Conservation (phyloP, 2,797 vertebrate species). For the Neomorphus geoffroyi region DNA sequence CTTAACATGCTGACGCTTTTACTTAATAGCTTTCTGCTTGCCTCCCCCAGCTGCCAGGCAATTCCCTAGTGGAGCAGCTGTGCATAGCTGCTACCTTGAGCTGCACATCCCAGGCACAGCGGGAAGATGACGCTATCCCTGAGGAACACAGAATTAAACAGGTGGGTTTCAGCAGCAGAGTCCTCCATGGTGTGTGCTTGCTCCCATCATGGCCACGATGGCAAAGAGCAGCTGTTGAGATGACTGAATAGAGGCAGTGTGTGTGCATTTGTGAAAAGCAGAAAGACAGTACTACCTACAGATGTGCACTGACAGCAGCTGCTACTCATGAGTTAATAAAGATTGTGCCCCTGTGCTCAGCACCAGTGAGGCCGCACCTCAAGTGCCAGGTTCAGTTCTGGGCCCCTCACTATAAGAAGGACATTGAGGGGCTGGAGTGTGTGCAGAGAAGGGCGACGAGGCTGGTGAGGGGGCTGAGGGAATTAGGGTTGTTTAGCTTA, state of each 20-base stretch:
- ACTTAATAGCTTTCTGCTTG: accelerated
- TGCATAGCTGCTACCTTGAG: not conserved
- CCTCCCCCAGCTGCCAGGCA: not conserved
- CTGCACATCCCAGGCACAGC: accelerated
- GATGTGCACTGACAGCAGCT: not conserved
- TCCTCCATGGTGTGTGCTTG: accelerated
- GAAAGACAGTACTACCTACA: not conserved
- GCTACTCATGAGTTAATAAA: not conserved
- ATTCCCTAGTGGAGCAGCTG: not conserved
- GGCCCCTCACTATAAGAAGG: too few relatives aligned
- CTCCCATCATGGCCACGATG: accelerated
- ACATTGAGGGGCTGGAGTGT: too few relatives aligned
- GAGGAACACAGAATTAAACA: not conserved
- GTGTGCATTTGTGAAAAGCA: accelerated
- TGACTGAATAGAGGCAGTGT: not conserved
- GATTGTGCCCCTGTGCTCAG: too few relatives aligned
- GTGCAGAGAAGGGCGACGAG: too few relatives aligned
- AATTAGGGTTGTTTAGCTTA: too few relatives aligned
- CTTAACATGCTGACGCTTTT: not conserved
- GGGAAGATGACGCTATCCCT: accelerated
- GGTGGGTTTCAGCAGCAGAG: not conserved
- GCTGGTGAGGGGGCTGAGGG: too few relatives aligned
- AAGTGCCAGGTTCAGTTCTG: too few relatives aligned
- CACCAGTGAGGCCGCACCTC: too few relatives aligned
- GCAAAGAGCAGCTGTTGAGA: not conserved